A percentile compares a stretch with the other conserved stretches of the same genome.
Evolutionary conservation across 2,797 vertebrate genomes (phyloP).

Genomic region (Balearica regulorum): DNA sequence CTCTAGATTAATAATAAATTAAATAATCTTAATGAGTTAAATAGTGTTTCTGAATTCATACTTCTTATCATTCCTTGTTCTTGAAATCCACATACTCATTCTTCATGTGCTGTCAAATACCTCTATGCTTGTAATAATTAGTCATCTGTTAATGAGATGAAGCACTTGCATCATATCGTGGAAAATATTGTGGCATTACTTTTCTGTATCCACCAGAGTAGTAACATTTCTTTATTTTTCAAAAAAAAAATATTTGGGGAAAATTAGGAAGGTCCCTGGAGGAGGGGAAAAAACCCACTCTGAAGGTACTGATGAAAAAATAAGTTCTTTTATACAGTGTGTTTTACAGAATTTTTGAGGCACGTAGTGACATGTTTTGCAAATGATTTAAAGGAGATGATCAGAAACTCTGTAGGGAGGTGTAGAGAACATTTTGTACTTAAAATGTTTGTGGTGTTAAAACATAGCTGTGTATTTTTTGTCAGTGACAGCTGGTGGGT

Average conservation of each 20-base stretch:
- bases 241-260: neutral
- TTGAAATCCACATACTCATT: neutral
- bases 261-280: neutral
- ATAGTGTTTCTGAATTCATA: neutral
- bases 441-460: neutral
- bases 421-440: neutral
- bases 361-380: neutral
- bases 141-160: neutral
- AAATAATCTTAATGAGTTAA: neutral
- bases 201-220: neutral
- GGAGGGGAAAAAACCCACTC: rapidly evolving
- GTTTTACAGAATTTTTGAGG: neutral
- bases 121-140: neutral
- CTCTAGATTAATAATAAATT: neutral
- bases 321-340: neutral
- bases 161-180: neutral
- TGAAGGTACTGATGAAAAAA: neutral
- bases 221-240: neutral
- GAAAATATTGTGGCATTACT: neutral
- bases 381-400: neutral
- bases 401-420: neutral
- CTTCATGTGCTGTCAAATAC: neutral
- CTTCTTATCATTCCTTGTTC: neutral
- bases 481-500: neutral
- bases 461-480: neutral